Base-by-base conservation (phyloP, 2,797 vertebrate genomes). In the Alouatta caraya region DNA sequence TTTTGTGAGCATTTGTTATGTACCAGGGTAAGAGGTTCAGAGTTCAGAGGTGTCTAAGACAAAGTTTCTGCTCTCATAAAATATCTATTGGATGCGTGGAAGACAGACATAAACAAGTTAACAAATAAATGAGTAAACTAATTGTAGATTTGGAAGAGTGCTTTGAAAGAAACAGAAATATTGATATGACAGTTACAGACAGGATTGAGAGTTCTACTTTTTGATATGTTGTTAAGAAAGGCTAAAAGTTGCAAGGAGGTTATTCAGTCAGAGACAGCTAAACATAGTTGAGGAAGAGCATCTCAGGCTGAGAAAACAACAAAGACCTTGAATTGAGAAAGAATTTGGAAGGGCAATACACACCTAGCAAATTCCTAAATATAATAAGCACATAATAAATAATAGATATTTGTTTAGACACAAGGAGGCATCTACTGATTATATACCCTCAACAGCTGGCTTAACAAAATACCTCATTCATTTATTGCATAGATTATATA, bases 381-480 rank as follows among this genome's bases (percentile, higher is more conserved):
- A 42, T 8, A 76, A 14, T 84, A 93, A 92, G 22, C 44, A n/a
- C 39, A 37, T 2, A 75, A 26, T 37, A 72, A 90, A 76, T 21
- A 70, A 87, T 37, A 39, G 19, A 44, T 61, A 17, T 9, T 42
- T 33, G 48, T 76, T 76, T 83, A 92, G 67, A 50, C 67, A 75
- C 4, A 90, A 93, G 50, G 22, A 75, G 55, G 9, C 19, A 57
- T 33, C 46, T 37, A 10, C 84, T 78, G 6, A 59, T 64, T 75
- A 50, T 83, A 61, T 48, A 5, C 22, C 26, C 28, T 85, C n/a
- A 55, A 88, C 84, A 81, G 73, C 39, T 48, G 73, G 15, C 52
- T 94, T 90, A 72, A 85, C 33, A 37, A 94, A 94, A 81, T 92
- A 21, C 9, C 26, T 86, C 21, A 89, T 91, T 95, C 7, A 55